A percentile compares a stretch with the other conserved stretches of the same genome.
phyloP scores from a whole-genome alignment of 2,888 invertebrate species.

The Melangyna quadrimaculata region DNA sequence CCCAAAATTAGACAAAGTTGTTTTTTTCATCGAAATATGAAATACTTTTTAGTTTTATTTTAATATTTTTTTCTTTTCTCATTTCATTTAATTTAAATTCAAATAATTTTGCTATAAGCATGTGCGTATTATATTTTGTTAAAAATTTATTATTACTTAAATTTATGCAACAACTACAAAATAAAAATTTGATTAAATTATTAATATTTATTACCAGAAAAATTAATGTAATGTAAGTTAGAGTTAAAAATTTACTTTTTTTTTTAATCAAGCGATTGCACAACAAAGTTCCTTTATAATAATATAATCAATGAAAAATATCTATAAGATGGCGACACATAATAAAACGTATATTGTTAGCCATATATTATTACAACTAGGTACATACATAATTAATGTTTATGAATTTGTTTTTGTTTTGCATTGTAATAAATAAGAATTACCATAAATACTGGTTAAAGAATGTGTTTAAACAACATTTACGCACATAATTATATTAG shows the following conservation, averaged over 20 bases:
- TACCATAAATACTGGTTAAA: conserved; percentile 44
- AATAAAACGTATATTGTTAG: conserved; percentile 44
- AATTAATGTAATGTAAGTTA: conserved; percentile 35
- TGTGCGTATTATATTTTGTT: conserved; percentile 66
- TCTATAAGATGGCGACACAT: conserved; percentile 44
- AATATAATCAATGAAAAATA: conserved; percentile 42
- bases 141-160: conserved; percentile 55
- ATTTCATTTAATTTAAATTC: conserved; percentile 38
- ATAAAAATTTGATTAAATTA: conserved; percentile 40
- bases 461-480: conserved; percentile 53
- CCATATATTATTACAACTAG: conserved; percentile 47
- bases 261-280: conserved; percentile 42
- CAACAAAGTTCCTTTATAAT: conserved; percentile 45
- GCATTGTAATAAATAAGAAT: conserved; percentile 44
- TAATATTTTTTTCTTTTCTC: conserved; percentile 2
- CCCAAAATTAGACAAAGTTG: conserved; percentile 61
- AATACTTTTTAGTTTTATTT: conserved; percentile 27
- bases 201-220: conserved; percentile 41
- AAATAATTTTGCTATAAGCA: conserved; percentile 69
- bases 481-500: conserved; percentile 49
- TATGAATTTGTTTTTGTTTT: conserved; percentile 25
- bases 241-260: conserved; percentile 21
- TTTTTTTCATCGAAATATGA: conserved; percentile 58
- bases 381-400: conserved; percentile 42
- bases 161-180: conserved; percentile 64